Base-by-base conservation (phyloP, 2,888 invertebrate genomes). In the Sarcophaga carnaria region DNA sequence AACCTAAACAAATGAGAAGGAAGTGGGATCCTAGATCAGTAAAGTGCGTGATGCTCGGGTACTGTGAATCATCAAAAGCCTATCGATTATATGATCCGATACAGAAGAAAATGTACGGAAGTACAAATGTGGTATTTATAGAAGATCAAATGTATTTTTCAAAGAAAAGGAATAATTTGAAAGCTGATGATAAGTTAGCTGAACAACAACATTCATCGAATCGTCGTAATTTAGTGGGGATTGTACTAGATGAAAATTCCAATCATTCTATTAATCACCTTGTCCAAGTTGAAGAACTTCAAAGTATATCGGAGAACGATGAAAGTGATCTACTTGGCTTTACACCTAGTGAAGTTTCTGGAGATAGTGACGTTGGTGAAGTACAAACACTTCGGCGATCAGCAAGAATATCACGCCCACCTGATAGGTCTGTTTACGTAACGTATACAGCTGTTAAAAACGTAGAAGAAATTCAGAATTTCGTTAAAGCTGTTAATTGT, bases 11-110 rank as follows among this genome's bases (percentile, higher is more conserved):
- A 60, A 14, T 14, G 14, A 27, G 74, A 37, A 60, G 37, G 20
- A 74, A 74, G 25, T 62, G 74, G 63, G 74, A 74, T 74, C 74
- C 74, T 45, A 60, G 45, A 62, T 37, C 37, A 37, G 37, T 37
- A 37, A 37, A 37, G 37, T 37, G 37, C 6, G 37, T 37, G 37
- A 37, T 37, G 37, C 37, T 37, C 37, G 37, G 37, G 37, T 37
- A 37, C 37, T 37, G 37, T 37, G 37, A 37, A 37, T 37, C 37
- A 37, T 6, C 37, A 37, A 37, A 37, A 37, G 37, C 37, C 6
- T 37, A 37, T 37, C 37, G 37, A 37, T 37, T 37, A 37, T 37
- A 6, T 6, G 37, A 37, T 37, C 37, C 37, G 6, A 37, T 37
- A 37, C 37, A 37, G 37, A 37, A 37, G 6, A 37, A 37, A 37